Evolutionary conservation across 2,888 invertebrate genomes (phyloP), one percentile per base, ranked within the genome.

Genomic region (Oasisia sp.): DNA sequence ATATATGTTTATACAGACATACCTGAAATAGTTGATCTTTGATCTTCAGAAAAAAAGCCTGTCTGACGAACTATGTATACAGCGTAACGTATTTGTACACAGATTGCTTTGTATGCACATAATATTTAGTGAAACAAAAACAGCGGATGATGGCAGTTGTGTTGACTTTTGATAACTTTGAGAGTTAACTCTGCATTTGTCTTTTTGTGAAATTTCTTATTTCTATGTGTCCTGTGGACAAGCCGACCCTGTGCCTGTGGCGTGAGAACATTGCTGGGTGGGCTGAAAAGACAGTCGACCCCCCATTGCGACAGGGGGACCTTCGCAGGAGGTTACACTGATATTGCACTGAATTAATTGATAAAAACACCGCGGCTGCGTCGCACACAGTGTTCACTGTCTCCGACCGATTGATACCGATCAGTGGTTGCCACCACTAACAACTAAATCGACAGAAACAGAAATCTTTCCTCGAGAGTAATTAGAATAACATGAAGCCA

Each of bases 341-440:
- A 74, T 74, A 74, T 74, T 74, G n/a, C 74, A 74, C 27, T 19
- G 74, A 74, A 74, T 74, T 74, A 74, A 74, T 74, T 74, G 74
- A 74, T 74, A 74, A 74, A 74, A 74, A 74, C 74, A 74, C 74
- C 0, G 27, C 14, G 0, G 14, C 74, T 74, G 74, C 27, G 19
- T 7, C 19, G n/a, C 74, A 74, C n/a, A 74, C 14, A 74, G 74
- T 74, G 74, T 74, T 19, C 74, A n/a, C 74, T 74, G 19, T 74
- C 27, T 74, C 19, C 27, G 74, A 74, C 19, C 19, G 27, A 27
- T 74, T 74, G 74, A 74, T 74, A 74, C 14, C 27, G 27, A 74
- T 74, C 74, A 74, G 27, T 19, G n/a, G 74, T 74, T 7, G 74
- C 74, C 74, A 74, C 74, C 19, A 27, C 27, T 27, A 27, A 74